phyloP scores from a whole-genome alignment of 2,113 vertebrate species.

The Laticauda laticaudata region DNA sequence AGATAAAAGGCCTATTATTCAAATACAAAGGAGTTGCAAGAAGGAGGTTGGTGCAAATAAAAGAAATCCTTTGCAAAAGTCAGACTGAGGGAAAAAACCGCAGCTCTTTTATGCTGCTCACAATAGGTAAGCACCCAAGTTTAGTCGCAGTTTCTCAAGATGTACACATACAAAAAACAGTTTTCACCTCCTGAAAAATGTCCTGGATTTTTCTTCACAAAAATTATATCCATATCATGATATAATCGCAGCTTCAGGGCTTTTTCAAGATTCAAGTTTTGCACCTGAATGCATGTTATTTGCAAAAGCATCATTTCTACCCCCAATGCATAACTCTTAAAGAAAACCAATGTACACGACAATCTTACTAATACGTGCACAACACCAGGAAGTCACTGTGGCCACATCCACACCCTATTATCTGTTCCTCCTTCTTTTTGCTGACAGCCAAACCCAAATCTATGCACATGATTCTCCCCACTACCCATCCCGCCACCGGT shows the following conservation, averaged over 20 bases:
- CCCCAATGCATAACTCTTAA: not conserved
- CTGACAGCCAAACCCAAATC: conserved; percentile 58
- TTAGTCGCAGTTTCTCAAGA: not conserved
- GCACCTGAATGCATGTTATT: not conserved
- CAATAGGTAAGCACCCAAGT: not conserved
- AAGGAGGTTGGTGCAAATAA: not conserved
- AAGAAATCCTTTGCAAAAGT: not conserved
- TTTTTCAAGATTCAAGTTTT: conserved; percentile 30
- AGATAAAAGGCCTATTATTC: not conserved
- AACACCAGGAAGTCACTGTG: conserved; percentile 59
- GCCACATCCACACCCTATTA: conserved; percentile 45
- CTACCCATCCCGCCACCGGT: conserved; percentile 53
- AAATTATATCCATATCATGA: not conserved
- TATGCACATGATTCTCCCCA: conserved; percentile 52
- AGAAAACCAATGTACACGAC: not conserved
- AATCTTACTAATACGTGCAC: conserved; percentile 29
- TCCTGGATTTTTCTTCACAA: not conserved
- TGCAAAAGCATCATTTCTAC: not conserved
- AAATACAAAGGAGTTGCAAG: not conserved
- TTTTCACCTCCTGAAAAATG: not conserved
- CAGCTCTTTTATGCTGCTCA: not conserved
- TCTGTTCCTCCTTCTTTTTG: conserved; percentile 57
- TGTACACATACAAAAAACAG: not conserved
- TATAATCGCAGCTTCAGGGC: conserved; percentile 25
- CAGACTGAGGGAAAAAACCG: not conserved